Evolutionary conservation across 2,113 vertebrate species (phyloP), one percentile per base, ranked within the genome.

Genomic region (Rhea pennata): DNA sequence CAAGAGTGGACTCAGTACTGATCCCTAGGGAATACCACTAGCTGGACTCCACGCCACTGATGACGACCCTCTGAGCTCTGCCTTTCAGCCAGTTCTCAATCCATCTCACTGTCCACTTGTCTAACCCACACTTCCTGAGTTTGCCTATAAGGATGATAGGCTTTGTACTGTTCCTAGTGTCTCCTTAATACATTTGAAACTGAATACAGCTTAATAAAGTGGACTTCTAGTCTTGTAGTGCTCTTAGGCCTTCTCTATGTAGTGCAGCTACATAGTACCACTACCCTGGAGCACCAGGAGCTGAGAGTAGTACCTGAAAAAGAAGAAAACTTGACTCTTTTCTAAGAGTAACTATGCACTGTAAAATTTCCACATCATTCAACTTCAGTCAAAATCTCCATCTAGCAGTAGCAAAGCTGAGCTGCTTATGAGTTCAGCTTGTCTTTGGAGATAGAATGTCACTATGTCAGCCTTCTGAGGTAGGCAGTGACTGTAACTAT

Each of bases 101-200:
- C 44, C 44, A 44, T 13, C 10, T 44, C 44, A 44, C 44, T 44
- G 44, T 44, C 44, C 14, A 14, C 14, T 44, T 44, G 14, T 44
- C 11, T 44, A 44, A 12, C 44, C 44, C 44, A 44, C 44, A 44
- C 44, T 44, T 44, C 44, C 44, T 10, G 44, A 44, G 44, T 14
- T 44, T 44, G 44, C 42, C 44, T 44, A 44, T 10, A 14, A 44
- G 44, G 44, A 36, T 36, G 36, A 36, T 36, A 36, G 48, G 11
- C 12, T 80, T 53, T 61, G 20, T 59, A 39, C 9, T 65, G 31
- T 70, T 62, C 15, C 6, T 76, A 71, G 42, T 33, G 7, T 65
- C 88, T 69, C 36, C 36, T 76, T 90, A 86, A 51, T 46, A 20
- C 73, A 92, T 84, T 80, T 80, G 70, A 86, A 73, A 76, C n/a